These are phyloP conservation scores for Melanotaenia maccullochi DNA, from an alignment of 2,797 vertebrate species.

Conservation along the genomic window DNA sequence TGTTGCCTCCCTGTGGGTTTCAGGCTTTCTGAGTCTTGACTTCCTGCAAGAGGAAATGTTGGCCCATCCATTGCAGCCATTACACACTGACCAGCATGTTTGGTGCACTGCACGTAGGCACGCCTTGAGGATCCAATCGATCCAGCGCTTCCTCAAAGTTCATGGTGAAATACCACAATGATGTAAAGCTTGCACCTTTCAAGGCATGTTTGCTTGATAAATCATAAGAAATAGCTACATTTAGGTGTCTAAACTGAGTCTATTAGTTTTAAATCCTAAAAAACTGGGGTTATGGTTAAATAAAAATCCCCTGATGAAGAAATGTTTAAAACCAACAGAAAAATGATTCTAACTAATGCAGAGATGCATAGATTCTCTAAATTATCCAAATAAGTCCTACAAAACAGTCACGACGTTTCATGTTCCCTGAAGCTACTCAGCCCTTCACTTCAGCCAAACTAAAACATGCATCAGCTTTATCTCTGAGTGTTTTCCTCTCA, in stretches of 20 bases:
- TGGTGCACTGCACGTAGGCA: constrained; percentile 37
- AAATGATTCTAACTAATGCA: neutral
- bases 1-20: constrained; percentile 51
- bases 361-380: neutral
- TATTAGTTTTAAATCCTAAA: constrained; percentile 4
- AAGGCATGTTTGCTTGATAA: constrained; percentile 8
- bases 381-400: neutral
- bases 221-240: neutral
- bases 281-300: neutral
- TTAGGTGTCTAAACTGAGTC: neutral
- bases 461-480: constrained; percentile 8
- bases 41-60: constrained; percentile 63
- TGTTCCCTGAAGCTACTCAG: constrained; percentile 13
- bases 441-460: neutral
- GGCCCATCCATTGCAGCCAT: constrained; percentile 50
- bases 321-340: constrained; percentile 36
- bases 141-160: constrained; percentile 43
- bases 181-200: constrained; percentile 1
- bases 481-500: constrained; percentile 5
- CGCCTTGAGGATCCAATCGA: constrained; percentile 38
- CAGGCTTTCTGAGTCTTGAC: constrained; percentile 47
- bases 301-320: constrained; percentile 18
- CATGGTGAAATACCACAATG: constrained; percentile 35
- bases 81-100: constrained; percentile 35
- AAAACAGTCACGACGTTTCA: neutral